A percentile compares a stretch with the other conserved stretches of the same genome.
Evolutionary conservation across 2,113 vertebrate genomes (phyloP).

Genomic region (Apteryx mantelli): DNA sequence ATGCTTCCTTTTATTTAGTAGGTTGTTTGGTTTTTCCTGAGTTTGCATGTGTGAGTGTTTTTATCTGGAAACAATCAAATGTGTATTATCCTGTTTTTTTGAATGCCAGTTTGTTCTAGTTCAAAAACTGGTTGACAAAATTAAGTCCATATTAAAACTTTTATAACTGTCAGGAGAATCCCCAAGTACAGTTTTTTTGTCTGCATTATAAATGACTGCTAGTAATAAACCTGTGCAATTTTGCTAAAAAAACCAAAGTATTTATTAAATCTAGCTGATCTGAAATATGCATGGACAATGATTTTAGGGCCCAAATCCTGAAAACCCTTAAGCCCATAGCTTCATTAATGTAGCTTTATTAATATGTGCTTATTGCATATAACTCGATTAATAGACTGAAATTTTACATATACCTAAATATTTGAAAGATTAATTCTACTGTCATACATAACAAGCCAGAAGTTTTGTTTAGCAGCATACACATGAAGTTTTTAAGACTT

Average conservation of each 20-base stretch:
- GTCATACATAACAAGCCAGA: neutral
- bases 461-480: neutral
- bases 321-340: neutral
- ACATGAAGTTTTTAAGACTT: neutral
- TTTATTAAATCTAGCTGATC: neutral
- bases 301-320: neutral
- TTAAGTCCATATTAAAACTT: constrained; percentile 26
- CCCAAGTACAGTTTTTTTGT: neutral
- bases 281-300: neutral
- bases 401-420: neutral
- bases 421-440: neutral
- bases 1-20: constrained; percentile 62
- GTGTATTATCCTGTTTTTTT: constrained; percentile 56
- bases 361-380: neutral
- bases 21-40: constrained; percentile 37
- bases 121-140: constrained; percentile 44
- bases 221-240: constrained; percentile 11
- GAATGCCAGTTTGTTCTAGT: constrained; percentile 53
- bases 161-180: constrained; percentile 15
- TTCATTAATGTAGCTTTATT: neutral
- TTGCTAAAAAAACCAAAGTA: neutral
- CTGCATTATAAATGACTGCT: constrained; percentile 3
- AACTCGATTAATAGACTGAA: neutral
- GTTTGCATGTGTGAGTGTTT: constrained; percentile 47
- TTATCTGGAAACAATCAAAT: constrained; percentile 73